Percentiles rank a stretch among this genome's conserved stretches.
phyloP scores from a whole-genome alignment of 2,888 invertebrate genomes.

The Cheilosia scutellata region DNA sequence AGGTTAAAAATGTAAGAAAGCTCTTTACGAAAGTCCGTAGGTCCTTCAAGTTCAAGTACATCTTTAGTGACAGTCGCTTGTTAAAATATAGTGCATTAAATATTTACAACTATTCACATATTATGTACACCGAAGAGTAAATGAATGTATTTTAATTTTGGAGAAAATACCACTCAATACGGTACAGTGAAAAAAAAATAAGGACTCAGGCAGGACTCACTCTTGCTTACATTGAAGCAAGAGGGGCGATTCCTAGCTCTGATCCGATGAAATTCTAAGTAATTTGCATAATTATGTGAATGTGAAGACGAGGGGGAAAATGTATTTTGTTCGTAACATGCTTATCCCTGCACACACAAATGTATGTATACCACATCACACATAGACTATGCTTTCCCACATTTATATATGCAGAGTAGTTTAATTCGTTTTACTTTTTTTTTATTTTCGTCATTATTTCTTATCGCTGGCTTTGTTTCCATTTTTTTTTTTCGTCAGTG shows the following conservation, averaged over 20 bases:
- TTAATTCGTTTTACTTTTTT: constrained; percentile 69
- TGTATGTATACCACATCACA: constrained; percentile 31
- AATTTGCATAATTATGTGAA: constrained; percentile 75
- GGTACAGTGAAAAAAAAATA: background rate
- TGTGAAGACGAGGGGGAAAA: constrained; percentile 63
- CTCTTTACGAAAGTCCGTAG: too few relatives aligned
- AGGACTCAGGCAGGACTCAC: constrained; percentile 20
- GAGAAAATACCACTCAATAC: constrained; percentile 5
- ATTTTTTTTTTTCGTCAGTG: constrained; percentile 44
- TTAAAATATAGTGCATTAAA: too few relatives aligned
- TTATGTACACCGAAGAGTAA: background rate
- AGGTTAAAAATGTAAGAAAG: too few relatives aligned
- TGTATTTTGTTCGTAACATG: constrained; percentile 18
- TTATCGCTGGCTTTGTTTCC: constrained; percentile 68
- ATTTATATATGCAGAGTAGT: constrained; percentile 63
- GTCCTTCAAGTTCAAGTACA: too few relatives aligned
- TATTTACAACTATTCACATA: too few relatives aligned
- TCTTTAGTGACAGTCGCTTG: too few relatives aligned
- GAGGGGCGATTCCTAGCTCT: constrained; percentile 47
- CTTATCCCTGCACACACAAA: constrained; percentile 62
- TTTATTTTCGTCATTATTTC: constrained; percentile 62
- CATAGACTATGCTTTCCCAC: constrained; percentile 16
- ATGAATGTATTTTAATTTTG: constrained; percentile 22
- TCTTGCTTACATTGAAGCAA: constrained; percentile 18
- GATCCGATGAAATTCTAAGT: constrained; percentile 54